Base-by-base conservation (phyloP, 2,113 vertebrate genomes). In the Conger conger region DNA sequence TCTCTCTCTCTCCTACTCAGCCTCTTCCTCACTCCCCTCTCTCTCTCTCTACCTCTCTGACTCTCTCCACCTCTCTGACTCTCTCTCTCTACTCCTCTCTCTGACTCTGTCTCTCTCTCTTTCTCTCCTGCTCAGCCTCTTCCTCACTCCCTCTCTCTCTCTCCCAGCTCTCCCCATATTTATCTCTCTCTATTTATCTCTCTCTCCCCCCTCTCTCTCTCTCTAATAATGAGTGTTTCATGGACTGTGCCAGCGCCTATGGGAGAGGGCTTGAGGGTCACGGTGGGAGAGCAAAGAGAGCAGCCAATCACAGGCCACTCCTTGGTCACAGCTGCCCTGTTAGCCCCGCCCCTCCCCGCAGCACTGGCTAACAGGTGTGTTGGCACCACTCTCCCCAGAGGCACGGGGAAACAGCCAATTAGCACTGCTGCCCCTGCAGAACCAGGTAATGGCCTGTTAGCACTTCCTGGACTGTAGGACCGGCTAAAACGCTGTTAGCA, bases 291-390 rank as follows among this genome's bases (percentile, higher is more conserved):
- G 91, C 87, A 91, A 90, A 88, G 91, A 93, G 81, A 87, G 92
- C 92, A 93, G 93, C 94, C 93, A 93, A 90, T 94, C 93, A 93
- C 89, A 89, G 92, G 90, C 89, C 86, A 85, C 90, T 91, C 90
- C 81, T 15, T n/a, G 17, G 40, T n/a, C 20, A 80, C 38, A 45
- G 40, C 23, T 36, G 27, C 68, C n/a, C 27, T 73, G 68, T 68
- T 68, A 42, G 40, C 40, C 4, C 40, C 40, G 9, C 40, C 40
- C 9, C 40, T 9, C 40, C 40, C 40, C 40, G 40, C 40, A 9
- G 40, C 4, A 6, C 40, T 42, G 40, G 40, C 40, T 42, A 42
- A 42, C 40, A 42, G 40, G 40, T 42, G 40, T 1, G 40, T 42
- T 42, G 9, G 40, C 40, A 13, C 45, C 45, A 50, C 45, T 13